phyloP scores from a whole-genome alignment of 2,113 vertebrate species.

The Laticauda laticaudata region DNA sequence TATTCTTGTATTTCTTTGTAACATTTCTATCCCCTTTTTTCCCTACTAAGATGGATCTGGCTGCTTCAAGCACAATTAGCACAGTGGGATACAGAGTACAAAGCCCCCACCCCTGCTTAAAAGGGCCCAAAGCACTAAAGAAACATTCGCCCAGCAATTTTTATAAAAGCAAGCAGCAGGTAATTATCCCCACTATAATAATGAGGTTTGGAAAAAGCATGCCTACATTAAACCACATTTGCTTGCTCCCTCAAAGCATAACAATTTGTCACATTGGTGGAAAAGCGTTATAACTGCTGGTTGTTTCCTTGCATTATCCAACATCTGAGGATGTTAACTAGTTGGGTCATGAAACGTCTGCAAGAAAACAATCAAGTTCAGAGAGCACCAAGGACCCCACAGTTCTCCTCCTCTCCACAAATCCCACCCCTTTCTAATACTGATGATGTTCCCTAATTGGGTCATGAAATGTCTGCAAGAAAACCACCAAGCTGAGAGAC shows the following conservation, averaged over 20 bases:
- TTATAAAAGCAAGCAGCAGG: background rate
- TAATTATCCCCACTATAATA: background rate
- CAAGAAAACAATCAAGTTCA: background rate
- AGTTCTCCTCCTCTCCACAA: background rate
- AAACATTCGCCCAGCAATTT: background rate
- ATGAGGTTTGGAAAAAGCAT: background rate
- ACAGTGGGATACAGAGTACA: background rate
- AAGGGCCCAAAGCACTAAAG: background rate
- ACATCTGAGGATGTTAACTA: background rate
- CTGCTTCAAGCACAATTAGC: background rate
- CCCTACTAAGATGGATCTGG: background rate
- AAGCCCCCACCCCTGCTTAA: background rate
- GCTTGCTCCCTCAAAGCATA: background rate
- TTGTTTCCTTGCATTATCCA: background rate
- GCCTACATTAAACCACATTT: background rate
- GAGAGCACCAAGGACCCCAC: background rate
- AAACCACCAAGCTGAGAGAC: too few species aligned
- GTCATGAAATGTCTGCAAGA: too few species aligned
- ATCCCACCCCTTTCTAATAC: too few species aligned
- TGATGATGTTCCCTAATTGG: too few species aligned
- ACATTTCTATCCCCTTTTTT: background rate
- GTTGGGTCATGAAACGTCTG: background rate
- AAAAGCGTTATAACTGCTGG: background rate
- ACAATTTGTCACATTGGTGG: background rate
- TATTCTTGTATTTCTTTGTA: background rate